These are phyloP conservation scores for Pelusios castaneus DNA, from an alignment of 2,113 vertebrate species.

Conservation along the genomic window DNA sequence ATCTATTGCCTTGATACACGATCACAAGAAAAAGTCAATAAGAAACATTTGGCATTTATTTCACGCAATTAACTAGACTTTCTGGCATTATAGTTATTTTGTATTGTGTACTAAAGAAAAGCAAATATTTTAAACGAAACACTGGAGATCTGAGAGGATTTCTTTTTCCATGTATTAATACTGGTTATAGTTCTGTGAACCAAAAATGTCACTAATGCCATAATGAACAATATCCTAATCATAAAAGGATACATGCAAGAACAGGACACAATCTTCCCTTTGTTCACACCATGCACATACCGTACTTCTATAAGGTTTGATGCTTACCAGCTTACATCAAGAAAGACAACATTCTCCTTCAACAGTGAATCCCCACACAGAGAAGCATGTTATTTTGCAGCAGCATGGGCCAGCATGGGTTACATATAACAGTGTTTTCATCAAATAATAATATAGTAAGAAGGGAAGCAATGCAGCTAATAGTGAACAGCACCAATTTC, in stretches of 20 bases:
- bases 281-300: neutral
- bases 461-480: neutral
- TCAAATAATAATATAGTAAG: neutral
- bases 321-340: constrained; percentile 31
- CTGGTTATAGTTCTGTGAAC: neutral
- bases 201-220: neutral
- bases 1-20: neutral
- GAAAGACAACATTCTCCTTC: neutral
- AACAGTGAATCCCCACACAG: neutral
- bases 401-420: neutral
- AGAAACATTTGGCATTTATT: neutral
- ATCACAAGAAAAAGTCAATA: neutral
- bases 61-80: neutral
- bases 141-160: neutral
- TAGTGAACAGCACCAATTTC: neutral
- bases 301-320: neutral
- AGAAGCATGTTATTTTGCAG: neutral
- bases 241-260: neutral
- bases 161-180: neutral
- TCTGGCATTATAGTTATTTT: neutral
- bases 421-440: neutral
- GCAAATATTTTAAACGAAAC: neutral
- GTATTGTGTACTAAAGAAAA: neutral
- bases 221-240: neutral
- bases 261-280: neutral